Percentiles rank a stretch among this genome's conserved stretches.
Evolutionary conservation across 2,888 invertebrate species (phyloP).

Genomic region (Diogma glabrata): DNA sequence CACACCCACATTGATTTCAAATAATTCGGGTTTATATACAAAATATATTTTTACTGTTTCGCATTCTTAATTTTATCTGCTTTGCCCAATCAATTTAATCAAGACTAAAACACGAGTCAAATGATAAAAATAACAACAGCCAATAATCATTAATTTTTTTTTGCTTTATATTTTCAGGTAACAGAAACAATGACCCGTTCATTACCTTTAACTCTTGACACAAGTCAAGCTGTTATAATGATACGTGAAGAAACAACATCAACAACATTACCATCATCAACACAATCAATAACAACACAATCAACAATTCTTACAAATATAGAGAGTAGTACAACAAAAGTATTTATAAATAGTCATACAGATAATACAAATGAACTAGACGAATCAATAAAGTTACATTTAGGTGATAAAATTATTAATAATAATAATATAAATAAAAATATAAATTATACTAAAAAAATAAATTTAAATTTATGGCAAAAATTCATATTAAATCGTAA

Average conservation of each 20-base stretch:
- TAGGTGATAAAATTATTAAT: too few species aligned
- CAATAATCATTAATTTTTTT: too few species aligned
- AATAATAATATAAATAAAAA: too few species aligned
- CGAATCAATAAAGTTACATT: slow-evolving; percentile 4
- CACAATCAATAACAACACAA: neutral
- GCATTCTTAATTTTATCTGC: too few species aligned
- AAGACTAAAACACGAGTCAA: too few species aligned
- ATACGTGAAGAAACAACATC: slow-evolving; percentile 7
- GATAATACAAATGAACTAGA: neutral
- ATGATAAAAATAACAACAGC: too few species aligned
- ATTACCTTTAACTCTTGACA: slow-evolving; percentile 13
- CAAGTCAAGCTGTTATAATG: slow-evolving; percentile 11
- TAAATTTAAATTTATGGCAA: neutral
- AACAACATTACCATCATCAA: neutral
- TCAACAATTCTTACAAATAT: neutral
- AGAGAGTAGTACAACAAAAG: neutral
- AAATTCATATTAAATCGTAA: slow-evolving; percentile 2
- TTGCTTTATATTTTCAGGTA: slow-evolving; percentile 6
- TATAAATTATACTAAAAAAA: too few species aligned
- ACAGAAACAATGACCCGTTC: slow-evolving; percentile 14
- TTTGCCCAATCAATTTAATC: too few species aligned
- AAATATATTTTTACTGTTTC: too few species aligned
- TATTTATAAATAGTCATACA: neutral
- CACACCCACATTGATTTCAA: too few species aligned
- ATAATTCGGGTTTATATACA: too few species aligned